Conservation (phyloP, 1,140 invertebrate species). For the Palaemon carinicauda region DNA sequence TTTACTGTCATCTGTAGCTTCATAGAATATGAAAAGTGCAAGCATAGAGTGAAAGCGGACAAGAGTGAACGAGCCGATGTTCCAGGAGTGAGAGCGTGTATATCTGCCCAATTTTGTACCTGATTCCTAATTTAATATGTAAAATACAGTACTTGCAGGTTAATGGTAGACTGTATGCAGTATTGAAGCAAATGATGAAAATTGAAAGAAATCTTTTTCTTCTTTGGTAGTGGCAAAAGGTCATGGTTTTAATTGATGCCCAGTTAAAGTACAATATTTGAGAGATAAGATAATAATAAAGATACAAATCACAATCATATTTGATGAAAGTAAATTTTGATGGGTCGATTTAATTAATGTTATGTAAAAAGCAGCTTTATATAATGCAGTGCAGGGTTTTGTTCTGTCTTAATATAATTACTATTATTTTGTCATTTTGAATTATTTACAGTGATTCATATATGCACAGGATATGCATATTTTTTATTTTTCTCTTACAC, state of each 20-base stretch:
- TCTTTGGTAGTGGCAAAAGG: neutral
- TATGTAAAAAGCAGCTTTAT: too few species aligned
- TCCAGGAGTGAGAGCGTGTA: slow-evolving; percentile 9
- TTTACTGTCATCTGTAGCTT: slow-evolving; percentile 44
- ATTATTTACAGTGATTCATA: too few species aligned
- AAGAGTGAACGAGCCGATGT: neutral
- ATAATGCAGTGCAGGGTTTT: too few species aligned
- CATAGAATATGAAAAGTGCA: slow-evolving; percentile 22
- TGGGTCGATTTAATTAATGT: too few species aligned
- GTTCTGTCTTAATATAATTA: too few species aligned
- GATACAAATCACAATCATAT: too few species aligned
- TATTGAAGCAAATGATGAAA: slow-evolving; percentile 27
- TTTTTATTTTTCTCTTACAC: too few species aligned
- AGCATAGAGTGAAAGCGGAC: neutral
- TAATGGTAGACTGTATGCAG: neutral
- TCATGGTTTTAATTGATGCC: slow-evolving; percentile 8
- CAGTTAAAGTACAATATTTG: slow-evolving; percentile 45
- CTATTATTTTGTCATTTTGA: too few species aligned
- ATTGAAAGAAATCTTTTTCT: slow-evolving; percentile 17
- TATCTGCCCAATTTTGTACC: slow-evolving; percentile 54
- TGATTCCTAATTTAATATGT: slow-evolving; percentile 54
- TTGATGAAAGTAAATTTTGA: too few species aligned
- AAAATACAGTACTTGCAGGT: slow-evolving; percentile 37
- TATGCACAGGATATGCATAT: too few species aligned
- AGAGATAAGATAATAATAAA: too few species aligned